Evolutionary conservation across 2,888 invertebrate genomes (phyloP).

Genomic region (Tetragnatha montana): DNA sequence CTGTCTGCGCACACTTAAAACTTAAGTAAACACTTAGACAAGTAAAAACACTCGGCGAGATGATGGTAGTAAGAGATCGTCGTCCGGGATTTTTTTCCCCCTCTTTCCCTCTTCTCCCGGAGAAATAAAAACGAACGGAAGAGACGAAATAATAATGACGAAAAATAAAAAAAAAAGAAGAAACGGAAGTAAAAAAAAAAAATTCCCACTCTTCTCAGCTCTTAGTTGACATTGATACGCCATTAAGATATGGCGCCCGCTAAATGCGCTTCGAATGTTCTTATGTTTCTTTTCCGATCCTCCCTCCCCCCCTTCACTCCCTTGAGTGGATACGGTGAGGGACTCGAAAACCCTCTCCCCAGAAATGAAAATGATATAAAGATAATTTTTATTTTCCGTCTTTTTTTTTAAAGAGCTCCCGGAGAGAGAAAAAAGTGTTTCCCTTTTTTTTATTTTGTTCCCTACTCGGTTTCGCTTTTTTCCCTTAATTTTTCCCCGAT

Average conservation of each 20-base stretch:
- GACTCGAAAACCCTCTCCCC: constrained; percentile 33
- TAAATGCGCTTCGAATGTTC: constrained; percentile 69
- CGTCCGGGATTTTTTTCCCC: constrained; percentile 32
- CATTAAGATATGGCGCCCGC: constrained; percentile 68
- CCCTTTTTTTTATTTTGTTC: background rate
- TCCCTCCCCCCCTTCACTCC: constrained; percentile 1
- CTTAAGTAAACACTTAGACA: constrained; percentile 70
- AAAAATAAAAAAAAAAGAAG: constrained; percentile 30
- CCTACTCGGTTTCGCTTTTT: background rate
- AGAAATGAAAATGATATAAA: constrained; percentile 61
- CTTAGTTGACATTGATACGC: constrained; percentile 69
- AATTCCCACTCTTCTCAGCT: constrained; percentile 46
- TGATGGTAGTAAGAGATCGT: constrained; percentile 64
- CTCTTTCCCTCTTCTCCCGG: background rate
- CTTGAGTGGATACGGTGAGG: constrained; percentile 55
- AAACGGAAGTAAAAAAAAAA: constrained; percentile 53
- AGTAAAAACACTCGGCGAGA: constrained; percentile 69
- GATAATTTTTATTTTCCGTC: constrained; percentile 14
- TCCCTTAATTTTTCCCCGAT: constrained; percentile 26
- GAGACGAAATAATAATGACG: constrained; percentile 11
- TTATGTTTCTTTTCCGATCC: constrained; percentile 51
- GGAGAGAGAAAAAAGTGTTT: background rate
- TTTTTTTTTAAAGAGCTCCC: background rate
- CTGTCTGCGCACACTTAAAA: constrained; percentile 63
- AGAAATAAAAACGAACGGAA: background rate